A percentile compares a stretch with the other conserved stretches of the same genome.
These are phyloP conservation scores for Psettodes erumei DNA, from an alignment of 2,113 vertebrate species.

Conservation along the genomic window DNA sequence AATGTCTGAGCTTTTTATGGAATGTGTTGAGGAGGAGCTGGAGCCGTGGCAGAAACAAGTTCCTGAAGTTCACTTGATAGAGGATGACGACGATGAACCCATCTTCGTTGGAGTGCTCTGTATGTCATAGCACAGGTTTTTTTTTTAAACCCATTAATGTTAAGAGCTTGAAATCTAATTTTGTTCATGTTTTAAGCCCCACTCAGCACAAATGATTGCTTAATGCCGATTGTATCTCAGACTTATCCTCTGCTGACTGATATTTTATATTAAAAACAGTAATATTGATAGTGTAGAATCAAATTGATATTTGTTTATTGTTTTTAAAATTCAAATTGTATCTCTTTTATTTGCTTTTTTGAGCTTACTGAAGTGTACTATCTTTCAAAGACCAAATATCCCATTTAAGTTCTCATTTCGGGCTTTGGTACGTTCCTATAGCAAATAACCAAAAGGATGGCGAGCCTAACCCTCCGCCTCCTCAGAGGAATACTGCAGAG, in stretches of 20 bases:
- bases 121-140: slow-evolving; percentile 78
- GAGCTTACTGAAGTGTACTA: neutral
- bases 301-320: neutral
- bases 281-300: neutral
- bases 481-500: slow-evolving; percentile 19
- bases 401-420: slow-evolving; percentile 3
- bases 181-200: neutral
- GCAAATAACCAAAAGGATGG: slow-evolving; percentile 63
- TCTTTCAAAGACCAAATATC: neutral
- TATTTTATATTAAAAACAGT: neutral
- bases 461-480: slow-evolving; percentile 39
- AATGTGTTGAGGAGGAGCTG: slow-evolving; percentile 98
- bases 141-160: slow-evolving; percentile 1
- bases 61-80: slow-evolving; percentile 89
- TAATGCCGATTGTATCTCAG: neutral
- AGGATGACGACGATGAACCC: slow-evolving; percentile 90
- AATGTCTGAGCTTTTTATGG: slow-evolving; percentile 99
- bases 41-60: slow-evolving; percentile 96
- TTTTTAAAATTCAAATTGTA: too few species aligned
- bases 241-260: neutral
- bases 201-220: neutral
- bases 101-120: slow-evolving; percentile 97
- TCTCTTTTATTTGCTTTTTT: neutral
- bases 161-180: neutral
- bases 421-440: slow-evolving; percentile 38